Percentiles rank a stretch among this genome's conserved stretches.
These are phyloP conservation scores for Alentia gelatinosa DNA, from an alignment of 2,888 invertebrate genomes.

Conservation along the genomic window DNA sequence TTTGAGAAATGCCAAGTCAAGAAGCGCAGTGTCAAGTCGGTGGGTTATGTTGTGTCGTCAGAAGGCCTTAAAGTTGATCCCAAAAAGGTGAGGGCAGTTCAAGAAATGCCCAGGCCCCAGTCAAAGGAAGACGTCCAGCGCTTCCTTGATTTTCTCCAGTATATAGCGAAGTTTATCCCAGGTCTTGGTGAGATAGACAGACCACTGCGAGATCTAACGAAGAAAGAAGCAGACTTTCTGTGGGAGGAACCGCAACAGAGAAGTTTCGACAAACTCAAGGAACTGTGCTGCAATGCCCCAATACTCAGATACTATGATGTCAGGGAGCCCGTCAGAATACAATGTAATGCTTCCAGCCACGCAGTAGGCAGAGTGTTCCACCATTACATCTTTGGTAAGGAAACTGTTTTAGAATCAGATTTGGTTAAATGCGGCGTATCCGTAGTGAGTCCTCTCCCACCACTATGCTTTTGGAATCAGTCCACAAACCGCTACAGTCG, in stretches of 20 bases:
- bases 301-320: slow-evolving; percentile 28
- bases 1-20: slow-evolving; percentile 32
- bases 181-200: slow-evolving; percentile 55
- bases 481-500: slow-evolving; percentile 61
- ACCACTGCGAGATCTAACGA: slow-evolving; percentile 61
- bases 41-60: slow-evolving; percentile 60
- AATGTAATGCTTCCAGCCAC: slow-evolving; percentile 9
- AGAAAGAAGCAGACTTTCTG: slow-evolving; percentile 61
- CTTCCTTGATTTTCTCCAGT: slow-evolving; percentile 63
- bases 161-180: slow-evolving; percentile 56
- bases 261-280: slow-evolving; percentile 63
- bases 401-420: slow-evolving; percentile 33
- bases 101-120: slow-evolving; percentile 58
- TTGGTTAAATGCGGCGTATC: too few species aligned
- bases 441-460: too few species aligned
- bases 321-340: not conserved
- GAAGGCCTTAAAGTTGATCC: slow-evolving; percentile 62
- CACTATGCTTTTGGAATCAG: too few species aligned
- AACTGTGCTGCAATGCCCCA: too few species aligned
- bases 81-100: slow-evolving; percentile 60
- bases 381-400: slow-evolving; percentile 53
- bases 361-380: slow-evolving; percentile 34
- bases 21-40: slow-evolving; percentile 54
- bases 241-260: slow-evolving; percentile 65
- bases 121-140: slow-evolving; percentile 59